Base-by-base conservation (phyloP, 1,140 invertebrate species). In the Drosophila burlai region DNA sequence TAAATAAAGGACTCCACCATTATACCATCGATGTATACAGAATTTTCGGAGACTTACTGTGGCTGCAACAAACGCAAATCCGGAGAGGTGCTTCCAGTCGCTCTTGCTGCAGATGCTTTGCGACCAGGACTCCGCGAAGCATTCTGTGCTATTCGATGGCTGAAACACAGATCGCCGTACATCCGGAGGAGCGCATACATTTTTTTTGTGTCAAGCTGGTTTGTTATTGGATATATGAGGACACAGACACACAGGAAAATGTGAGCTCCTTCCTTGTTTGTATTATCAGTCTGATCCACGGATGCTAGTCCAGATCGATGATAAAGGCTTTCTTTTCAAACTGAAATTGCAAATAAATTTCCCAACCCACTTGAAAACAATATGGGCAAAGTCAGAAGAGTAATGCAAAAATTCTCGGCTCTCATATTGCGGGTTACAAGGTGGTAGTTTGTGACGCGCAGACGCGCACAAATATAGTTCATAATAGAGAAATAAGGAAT, bases 231-330 rank as follows among this genome's bases (percentile, higher is more conserved):
- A 26, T 26, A 26, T 26, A 26, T 26, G 5, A 24, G 24, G 24
- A 24, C 24, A 24, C 24, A 24, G 24, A 24, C 24, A 24, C 24
- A 24, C 24, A 24, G 24, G 26, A 29, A 29, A 29, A 29, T 62
- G 2, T 2, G 16, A 3, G 29, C 7, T 10, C 18, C 62, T 18
- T 42, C 18, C 4, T 4, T 16, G n/a, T 9, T 4, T 3, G 7
- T 24, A 24, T 11, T 3, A 73, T 36, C 6, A 18, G 9, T 24
- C n/a, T 64, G 13, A 73, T 34, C 64, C 64, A 68, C 0, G 69
- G 54, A 24, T 52, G 65, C 11, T 73, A 54, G 6, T 58, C 16
- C 2, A 24, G 7, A 2, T 68, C 26, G 2, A 64, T 29, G 8
- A 21, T 59, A 24, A 4, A 52, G 46, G 21, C 13, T 15, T 47